A percentile compares a stretch with the other conserved stretches of the same genome.
phyloP scores from a whole-genome alignment of 2,113 vertebrate species.

The Erinaceus europaeus region DNA sequence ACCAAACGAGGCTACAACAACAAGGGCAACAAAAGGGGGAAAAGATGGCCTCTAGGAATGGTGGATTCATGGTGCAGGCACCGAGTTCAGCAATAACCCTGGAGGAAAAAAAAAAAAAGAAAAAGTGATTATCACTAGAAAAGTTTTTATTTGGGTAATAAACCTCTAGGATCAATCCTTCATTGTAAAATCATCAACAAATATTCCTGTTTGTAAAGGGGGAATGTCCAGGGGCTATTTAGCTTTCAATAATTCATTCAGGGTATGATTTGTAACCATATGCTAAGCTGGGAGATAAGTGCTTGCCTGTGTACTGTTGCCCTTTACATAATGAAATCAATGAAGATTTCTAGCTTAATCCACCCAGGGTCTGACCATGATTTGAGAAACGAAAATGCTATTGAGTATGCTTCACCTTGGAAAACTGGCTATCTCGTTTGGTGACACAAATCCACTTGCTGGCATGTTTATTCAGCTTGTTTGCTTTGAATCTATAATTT shows the following conservation, averaged over 20 bases:
- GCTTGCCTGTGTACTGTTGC: slow-evolving; percentile 55
- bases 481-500: slow-evolving; percentile 49
- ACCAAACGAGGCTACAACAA: no score
- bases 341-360: slow-evolving; percentile 23
- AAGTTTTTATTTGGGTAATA: slow-evolving; percentile 2
- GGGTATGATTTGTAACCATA: slow-evolving; percentile 33
- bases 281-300: slow-evolving; percentile 19
- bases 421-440: slow-evolving; percentile 37
- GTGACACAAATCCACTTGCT: slow-evolving; percentile 5
- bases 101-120: no score
- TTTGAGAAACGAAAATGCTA: slow-evolving; percentile 15
- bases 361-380: background rate
- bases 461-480: background rate
- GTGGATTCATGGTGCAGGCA: no score
- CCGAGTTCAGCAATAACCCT: no score
- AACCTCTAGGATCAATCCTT: background rate
- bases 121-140: background rate
- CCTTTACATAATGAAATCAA: slow-evolving; percentile 60
- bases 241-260: background rate
- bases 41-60: no score
- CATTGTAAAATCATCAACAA: slow-evolving; percentile 29
- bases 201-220: slow-evolving; percentile 9
- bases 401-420: background rate
- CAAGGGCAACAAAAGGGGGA: no score
- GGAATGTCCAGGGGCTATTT: background rate